Evolutionary conservation across 2,888 invertebrate genomes (phyloP), one percentile per base, ranked within the genome.

Genomic region (Anthrax anthrax): DNA sequence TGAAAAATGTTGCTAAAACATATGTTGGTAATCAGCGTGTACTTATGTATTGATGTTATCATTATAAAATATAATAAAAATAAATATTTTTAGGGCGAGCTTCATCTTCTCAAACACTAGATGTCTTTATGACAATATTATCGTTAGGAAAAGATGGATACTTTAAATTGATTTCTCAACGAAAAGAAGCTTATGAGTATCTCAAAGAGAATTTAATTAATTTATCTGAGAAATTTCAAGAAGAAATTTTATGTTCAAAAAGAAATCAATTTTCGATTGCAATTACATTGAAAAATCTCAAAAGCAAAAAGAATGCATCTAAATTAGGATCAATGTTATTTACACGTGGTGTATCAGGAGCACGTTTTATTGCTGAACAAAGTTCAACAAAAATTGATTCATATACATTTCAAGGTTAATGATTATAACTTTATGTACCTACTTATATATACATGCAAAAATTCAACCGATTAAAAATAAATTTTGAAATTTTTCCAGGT

Each of bases 61-160:
- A 10, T 18, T 12, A 14, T 29, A 12, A 19, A 18, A 27, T 18
- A 34, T 18, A 23, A 23, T 8, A 23, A 23, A 23, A 23, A 23
- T 8, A 23, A 23, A 36, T 9, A 38, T 18, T 39, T 46, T 0
- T 27, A 59, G 83, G 85, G 32, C 71, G 86, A 50, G 86, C 83
- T 4, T 83, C 83, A 23, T 74, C 75, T 10, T 76, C 79, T 45
- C 82, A 84, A 46, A 73, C 78, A 0, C 67, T 83, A 53, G 86
- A 87, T 63, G 73, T 84, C 9, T 77, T 86, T 58, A 83, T 87
- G 59, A 87, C 86, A 1, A 62, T 87, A 14, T 64, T 87, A 37
- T 77, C 78, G 13, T 66, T 86, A 51, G 86, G 87, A 4, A 70
- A 72, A 54, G 67, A 65, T 42, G 82, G 81, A 2, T 84, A 79